phyloP scores from a whole-genome alignment of 2,797 vertebrate genomes.

The Pseudochirops cupreus region DNA sequence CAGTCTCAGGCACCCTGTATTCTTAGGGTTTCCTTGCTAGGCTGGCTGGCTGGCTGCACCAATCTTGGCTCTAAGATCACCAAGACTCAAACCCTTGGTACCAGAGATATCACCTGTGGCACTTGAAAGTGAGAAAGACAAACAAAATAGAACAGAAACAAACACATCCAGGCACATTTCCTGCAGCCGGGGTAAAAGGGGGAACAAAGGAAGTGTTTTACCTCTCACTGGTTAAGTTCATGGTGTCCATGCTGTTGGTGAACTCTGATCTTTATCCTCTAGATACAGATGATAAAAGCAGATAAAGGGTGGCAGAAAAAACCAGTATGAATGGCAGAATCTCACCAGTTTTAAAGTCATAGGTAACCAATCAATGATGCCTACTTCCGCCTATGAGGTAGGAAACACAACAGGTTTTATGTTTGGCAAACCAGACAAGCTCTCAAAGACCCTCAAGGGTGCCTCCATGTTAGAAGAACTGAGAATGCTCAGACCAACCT shows the following conservation, averaged over 20 bases:
- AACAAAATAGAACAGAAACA: neutral
- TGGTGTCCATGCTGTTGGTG: neutral
- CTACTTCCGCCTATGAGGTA: neutral
- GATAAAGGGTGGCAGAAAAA: neutral
- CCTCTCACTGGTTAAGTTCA: neutral
- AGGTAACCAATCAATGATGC: neutral
- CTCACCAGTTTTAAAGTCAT: neutral
- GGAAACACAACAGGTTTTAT: neutral
- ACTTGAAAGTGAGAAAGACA: neutral
- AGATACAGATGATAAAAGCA: neutral
- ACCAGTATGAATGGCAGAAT: neutral
- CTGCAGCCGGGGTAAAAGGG: neutral
- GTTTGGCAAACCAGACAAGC: neutral
- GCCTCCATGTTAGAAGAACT: neutral
- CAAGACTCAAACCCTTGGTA: neutral
- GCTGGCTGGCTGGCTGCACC: neutral
- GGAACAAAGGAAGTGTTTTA: neutral
- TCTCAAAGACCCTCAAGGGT: neutral
- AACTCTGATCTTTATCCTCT: neutral
- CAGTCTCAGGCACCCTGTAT: neutral
- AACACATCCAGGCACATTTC: neutral
- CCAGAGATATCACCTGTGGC: neutral
- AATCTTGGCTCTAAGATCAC: neutral
- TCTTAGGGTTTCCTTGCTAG: neutral
- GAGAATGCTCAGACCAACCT: neutral